Conservation (phyloP, 2,797 vertebrate genomes). For the Crocodylus rhombifer region DNA sequence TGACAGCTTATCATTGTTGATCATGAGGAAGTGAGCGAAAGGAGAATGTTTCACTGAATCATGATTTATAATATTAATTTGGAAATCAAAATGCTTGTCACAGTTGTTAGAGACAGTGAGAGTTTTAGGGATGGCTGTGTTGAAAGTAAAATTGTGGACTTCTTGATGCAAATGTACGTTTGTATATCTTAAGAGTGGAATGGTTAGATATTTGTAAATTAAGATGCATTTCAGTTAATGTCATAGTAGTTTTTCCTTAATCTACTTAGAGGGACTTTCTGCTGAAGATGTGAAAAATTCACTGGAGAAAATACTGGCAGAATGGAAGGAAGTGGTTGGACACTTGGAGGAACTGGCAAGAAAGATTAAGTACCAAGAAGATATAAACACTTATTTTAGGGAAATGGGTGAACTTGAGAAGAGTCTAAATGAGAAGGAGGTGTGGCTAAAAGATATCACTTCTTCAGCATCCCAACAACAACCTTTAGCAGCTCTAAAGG, state of each 20-base stretch:
- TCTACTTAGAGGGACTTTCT: constrained; percentile 79
- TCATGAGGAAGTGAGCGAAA: neutral
- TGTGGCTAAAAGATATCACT: constrained; percentile 77
- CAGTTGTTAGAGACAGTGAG: neutral
- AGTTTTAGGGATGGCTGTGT: neutral
- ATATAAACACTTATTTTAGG: constrained; percentile 80
- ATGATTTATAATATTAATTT: neutral
- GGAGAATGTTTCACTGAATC: neutral
- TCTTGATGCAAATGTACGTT: neutral
- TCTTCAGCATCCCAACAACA: constrained; percentile 55
- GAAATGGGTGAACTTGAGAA: constrained; percentile 85
- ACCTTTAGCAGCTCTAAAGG: constrained; percentile 75
- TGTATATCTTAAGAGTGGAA: neutral
- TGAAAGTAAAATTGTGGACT: neutral
- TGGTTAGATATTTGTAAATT: constrained; percentile 3
- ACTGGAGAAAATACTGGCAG: constrained; percentile 82
- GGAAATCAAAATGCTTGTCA: neutral
- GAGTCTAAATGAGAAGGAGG: constrained; percentile 83
- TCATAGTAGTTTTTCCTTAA: neutral
- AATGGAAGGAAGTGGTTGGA: constrained; percentile 84
- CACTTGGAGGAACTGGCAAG: constrained; percentile 83
- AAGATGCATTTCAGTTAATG: neutral
- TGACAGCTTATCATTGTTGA: neutral
- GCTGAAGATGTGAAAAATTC: constrained; percentile 68
- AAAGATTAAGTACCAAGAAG: constrained; percentile 84